Base-by-base conservation (phyloP, 1,140 invertebrate genomes). In the Nephila pilipes region DNA sequence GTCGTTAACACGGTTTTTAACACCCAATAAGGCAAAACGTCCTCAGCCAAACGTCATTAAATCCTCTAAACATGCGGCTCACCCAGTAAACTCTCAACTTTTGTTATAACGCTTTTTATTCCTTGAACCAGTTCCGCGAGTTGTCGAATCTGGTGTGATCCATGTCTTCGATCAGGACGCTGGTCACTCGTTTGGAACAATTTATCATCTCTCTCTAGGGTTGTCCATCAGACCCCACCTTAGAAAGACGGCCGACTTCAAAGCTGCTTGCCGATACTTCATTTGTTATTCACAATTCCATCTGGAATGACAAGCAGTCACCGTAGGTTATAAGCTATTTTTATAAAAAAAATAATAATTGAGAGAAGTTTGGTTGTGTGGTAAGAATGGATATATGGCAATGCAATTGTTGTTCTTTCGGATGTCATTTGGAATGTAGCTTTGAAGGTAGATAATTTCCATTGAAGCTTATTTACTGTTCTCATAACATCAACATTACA, bases 41-140 rank as follows among this genome's bases (percentile, higher is more conserved):
- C 25, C 87, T 29, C 22, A 20, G 12, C 12, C 20, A 46, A 12
- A 63, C n/a, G 83, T 60, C 57, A 88, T 88, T 75, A 88, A 88
- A 88, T 65, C 60, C 36, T 88, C 75, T 88, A 46, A 88, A 25
- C 87, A 54, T 46, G 60, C 87, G 18, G 38, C 87, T 88, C 87
- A 88, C 87, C 87, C 87, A 88, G 87, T 88, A 88, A 88, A 88
- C 87, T 88, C 63, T 60, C 58, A n/a, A 87, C 85, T 87, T 63
- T 46, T 75, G 60, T 63, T 69, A 57, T 75, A 29, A 63, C 29
- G n/a, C 60, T 88, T 88, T 88, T 88, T 88, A 75, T 75, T 38
- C 54, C 38, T 88, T 54, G 87, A 88, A 88, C 87, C 65, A 88
- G 87, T 88, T 88, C 22, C 65, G 18, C 87, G 22, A 88, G 36